A percentile compares a stretch with the other conserved stretches of the same genome.
Evolutionary conservation across 2,113 vertebrate species (phyloP).

Genomic region (Dryoscopus gambensis): DNA sequence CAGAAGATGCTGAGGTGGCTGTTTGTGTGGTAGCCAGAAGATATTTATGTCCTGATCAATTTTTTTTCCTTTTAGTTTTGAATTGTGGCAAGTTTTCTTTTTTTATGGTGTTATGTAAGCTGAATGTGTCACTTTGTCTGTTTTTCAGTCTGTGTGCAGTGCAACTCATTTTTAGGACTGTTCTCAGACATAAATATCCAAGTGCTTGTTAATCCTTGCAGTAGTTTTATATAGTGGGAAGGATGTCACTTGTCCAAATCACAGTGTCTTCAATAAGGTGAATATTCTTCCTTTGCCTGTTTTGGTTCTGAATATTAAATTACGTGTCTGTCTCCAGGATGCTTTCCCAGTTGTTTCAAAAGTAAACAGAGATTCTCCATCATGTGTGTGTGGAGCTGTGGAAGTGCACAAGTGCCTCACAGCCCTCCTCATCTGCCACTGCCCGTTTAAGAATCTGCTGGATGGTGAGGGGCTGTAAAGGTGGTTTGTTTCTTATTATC

Average conservation of each 20-base stretch:
- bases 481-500: not conserved
- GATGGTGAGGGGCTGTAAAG: not conserved
- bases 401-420: not conserved
- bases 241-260: not conserved
- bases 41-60: not conserved
- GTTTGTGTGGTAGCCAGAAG: not conserved
- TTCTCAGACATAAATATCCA: not conserved
- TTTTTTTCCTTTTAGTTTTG: not conserved
- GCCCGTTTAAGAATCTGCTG: not conserved
- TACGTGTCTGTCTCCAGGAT: not conserved
- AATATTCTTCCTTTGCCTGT: not conserved
- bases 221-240: not conserved
- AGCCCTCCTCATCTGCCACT: not conserved
- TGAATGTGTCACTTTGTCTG: not conserved
- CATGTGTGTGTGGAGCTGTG: not conserved
- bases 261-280: not conserved
- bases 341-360: not conserved
- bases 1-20: not conserved
- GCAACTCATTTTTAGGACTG: not conserved
- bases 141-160: not conserved
- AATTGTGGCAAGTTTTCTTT: not conserved
- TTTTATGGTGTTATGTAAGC: not conserved
- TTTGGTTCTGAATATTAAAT: not conserved
- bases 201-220: not conserved
- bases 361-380: not conserved